phyloP scores from a whole-genome alignment of 2,113 vertebrate species.

The Actenoides lindsayi region DNA sequence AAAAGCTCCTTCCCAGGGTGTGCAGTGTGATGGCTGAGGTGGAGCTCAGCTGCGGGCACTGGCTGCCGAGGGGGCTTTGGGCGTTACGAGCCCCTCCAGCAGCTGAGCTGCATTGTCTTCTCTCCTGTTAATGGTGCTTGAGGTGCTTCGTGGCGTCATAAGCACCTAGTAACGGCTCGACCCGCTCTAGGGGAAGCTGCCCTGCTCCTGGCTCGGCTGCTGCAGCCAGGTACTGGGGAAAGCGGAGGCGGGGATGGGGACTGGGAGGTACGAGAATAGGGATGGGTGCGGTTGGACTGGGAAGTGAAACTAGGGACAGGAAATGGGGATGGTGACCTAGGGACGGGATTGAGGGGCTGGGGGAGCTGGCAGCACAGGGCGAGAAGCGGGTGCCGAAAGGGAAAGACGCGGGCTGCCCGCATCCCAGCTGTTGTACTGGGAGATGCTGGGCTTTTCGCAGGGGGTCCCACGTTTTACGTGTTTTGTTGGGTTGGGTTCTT shows the following conservation, averaged over 20 bases:
- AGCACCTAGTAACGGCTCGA: rapidly evolving
- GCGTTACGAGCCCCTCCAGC: too few relatives aligned
- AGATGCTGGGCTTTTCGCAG: not conserved
- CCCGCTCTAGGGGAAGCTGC: not conserved
- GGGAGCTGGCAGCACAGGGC: rapidly evolving
- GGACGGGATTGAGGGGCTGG: rapidly evolving
- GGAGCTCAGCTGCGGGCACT: not conserved
- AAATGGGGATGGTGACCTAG: too few relatives aligned
- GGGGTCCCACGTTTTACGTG: rapidly evolving
- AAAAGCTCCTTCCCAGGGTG: not conserved
- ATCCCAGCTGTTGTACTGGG: not conserved
- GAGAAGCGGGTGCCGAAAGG: rapidly evolving
- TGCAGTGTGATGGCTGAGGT: not conserved
- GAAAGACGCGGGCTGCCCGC: rapidly evolving
- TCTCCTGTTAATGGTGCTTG: rapidly evolving
- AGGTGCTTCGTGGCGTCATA: not conserved
- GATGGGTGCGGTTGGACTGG: rapidly evolving
- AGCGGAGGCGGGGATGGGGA: not conserved
- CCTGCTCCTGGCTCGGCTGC: rapidly evolving
- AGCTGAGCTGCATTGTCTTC: rapidly evolving
- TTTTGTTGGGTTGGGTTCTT: too few relatives aligned
- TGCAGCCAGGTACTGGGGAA: not conserved
- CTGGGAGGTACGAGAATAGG: not conserved
- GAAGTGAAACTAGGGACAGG: too few relatives aligned
- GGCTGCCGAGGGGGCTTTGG: rapidly evolving